A percentile compares a stretch with the other conserved stretches of the same genome.
Evolutionary conservation across 1,140 invertebrate genomes (phyloP).

Genomic region (Holotrichia oblita): DNA sequence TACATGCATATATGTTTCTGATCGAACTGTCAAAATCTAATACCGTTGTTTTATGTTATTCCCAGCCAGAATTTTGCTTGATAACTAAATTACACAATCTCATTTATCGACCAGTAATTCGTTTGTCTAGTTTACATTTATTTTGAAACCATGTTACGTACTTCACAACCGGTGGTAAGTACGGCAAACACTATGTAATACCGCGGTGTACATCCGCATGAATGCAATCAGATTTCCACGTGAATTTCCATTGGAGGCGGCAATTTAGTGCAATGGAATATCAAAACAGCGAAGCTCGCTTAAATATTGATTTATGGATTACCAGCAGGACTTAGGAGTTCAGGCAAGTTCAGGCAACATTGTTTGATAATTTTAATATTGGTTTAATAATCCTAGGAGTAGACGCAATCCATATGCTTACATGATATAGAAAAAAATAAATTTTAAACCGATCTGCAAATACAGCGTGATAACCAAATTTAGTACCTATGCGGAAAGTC

Average conservation of each 20-base stretch:
- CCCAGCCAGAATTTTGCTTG: neutral
- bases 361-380: slow-evolving; percentile 7
- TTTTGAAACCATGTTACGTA: neutral
- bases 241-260: slow-evolving; percentile 21
- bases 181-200: neutral
- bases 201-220: neutral
- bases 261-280: slow-evolving; percentile 30
- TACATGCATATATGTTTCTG: neutral
- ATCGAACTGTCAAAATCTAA: neutral
- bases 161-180: neutral
- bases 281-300: slow-evolving; percentile 19
- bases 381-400: neutral
- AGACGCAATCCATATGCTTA: neutral
- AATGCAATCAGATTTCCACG: slow-evolving; percentile 25
- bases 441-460: no score
- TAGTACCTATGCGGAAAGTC: no score
- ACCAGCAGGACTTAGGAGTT: neutral
- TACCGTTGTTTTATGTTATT: neutral
- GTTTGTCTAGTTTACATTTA: neutral
- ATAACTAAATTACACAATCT: neutral
- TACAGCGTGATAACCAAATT: no score
- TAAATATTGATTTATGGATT: slow-evolving; percentile 33
- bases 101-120: slow-evolving; percentile 4
- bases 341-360: neutral
- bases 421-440: no score